Base-by-base conservation (phyloP, 2,113 vertebrate genomes). In the Rhinolophus sinicus region DNA sequence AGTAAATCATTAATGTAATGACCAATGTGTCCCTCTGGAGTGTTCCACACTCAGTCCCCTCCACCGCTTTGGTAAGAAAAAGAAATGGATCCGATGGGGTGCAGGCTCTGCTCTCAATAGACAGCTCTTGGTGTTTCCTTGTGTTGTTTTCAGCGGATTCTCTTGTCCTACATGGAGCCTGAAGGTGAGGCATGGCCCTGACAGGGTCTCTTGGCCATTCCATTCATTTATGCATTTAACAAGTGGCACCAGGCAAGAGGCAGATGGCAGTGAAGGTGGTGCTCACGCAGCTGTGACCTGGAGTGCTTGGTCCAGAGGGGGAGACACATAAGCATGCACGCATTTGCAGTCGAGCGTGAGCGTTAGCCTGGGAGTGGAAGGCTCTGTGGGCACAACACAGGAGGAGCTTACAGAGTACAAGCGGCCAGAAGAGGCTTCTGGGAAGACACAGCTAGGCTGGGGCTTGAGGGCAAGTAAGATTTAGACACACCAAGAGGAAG, bases 381-480 rank as follows among this genome's bases (percentile, higher is more conserved):
- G 3, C 19, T 6, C 72, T 33, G 14, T n/a, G 64, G 40, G 11
- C 28, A 19, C 9, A 3, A n/a, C 0, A 1, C 5, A 0, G 56
- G 26, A 22, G 14, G 69, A 26, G 6, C 18, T 62, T 54, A 50
- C 30, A 62, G 78, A 81, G 28, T 5, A 50, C n/a, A 50, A 58
- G 21, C 26, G 2, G 28, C 40, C 15, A 10, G 15, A 40, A 13
- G 16, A 19, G n/a, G 12, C 16, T 89, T 21, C 69, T 2, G 0
- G 21, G 75, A 52, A 56, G 24, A 2, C 28, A 44, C 5, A n/a
- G 62, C 38, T 65, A 4, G 90, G 13, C 47, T 8, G 75, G 44
- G 44, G 15, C 30, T 28, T 67, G 35, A 30, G 64, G 40, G 40
- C 28, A 13, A 11, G 72, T 35, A 22, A 94, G 65, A 70, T 69